These are phyloP conservation scores for Erebia ligea DNA, from an alignment of 2,888 invertebrate genomes.

Conservation along the genomic window DNA sequence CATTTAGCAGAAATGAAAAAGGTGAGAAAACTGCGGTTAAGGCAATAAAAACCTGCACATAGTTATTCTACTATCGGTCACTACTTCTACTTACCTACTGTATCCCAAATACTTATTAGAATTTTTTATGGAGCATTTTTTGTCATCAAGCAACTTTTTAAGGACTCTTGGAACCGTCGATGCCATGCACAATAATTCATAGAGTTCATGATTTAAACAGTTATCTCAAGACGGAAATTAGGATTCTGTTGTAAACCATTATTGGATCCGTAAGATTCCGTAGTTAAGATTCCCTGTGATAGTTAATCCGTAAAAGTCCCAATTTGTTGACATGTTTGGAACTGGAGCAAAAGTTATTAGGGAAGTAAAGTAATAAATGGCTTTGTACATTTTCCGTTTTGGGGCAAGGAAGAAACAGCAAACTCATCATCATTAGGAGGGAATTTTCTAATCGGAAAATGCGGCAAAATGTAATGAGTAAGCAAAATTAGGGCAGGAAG, in stretches of 20 bases:
- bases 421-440: slow-evolving; percentile 28
- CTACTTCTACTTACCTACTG: too few relatives aligned
- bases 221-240: too few relatives aligned
- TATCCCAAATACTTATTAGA: too few relatives aligned
- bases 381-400: slow-evolving; percentile 20
- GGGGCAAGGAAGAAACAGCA: slow-evolving; percentile 18
- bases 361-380: slow-evolving; percentile 11
- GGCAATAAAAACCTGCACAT: not conserved
- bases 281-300: not conserved
- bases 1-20: not conserved
- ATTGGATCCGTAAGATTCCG: too few relatives aligned
- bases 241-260: too few relatives aligned
- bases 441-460: slow-evolving; percentile 22
- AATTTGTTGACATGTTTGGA: slow-evolving; percentile 24
- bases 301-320: not conserved
- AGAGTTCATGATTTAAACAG: too few relatives aligned
- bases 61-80: too few relatives aligned
- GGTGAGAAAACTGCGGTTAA: not conserved
- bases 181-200: too few relatives aligned
- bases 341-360: slow-evolving; percentile 22
- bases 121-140: too few relatives aligned
- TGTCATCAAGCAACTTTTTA: not conserved
- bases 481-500: slow-evolving; percentile 17
- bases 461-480: slow-evolving; percentile 26
- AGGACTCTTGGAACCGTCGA: not conserved